Conservation (phyloP, 2,113 vertebrate species). For the Datnioides undecimradiatus region DNA sequence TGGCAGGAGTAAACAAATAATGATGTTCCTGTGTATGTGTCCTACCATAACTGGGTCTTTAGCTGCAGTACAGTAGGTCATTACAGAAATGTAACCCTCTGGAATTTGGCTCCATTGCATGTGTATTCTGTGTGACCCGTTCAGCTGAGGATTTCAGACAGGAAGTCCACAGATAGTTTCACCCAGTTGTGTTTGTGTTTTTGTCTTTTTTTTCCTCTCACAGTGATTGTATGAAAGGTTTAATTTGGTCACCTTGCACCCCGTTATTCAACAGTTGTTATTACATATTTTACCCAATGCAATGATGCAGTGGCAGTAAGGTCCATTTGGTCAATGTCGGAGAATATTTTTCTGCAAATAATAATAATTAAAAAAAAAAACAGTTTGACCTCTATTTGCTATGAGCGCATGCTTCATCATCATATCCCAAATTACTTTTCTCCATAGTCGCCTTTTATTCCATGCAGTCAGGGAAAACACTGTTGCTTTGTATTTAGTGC, state of each 20-base stretch:
- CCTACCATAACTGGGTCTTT: constrained; percentile 28
- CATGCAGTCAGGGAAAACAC: constrained; percentile 34
- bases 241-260: not conserved
- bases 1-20: constrained; percentile 65
- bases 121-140: constrained; percentile 37
- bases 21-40: constrained; percentile 46
- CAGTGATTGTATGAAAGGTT: not conserved
- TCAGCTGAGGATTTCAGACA: constrained; percentile 35
- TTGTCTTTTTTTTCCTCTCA: not conserved
- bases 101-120: constrained; percentile 51
- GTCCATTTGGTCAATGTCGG: not conserved
- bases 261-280: constrained; percentile 1
- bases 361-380: too few relatives aligned
- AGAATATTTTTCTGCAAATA: not conserved
- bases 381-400: constrained; percentile 31
- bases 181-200: constrained; percentile 45
- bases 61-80: constrained; percentile 38
- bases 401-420: constrained; percentile 16
- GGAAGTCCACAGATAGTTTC: constrained; percentile 56
- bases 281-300: not conserved
- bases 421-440: constrained; percentile 35
- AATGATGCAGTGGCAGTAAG: not conserved
- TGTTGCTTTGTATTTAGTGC: constrained; percentile 62
- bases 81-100: constrained; percentile 40
- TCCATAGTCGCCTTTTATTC: constrained; percentile 46